A percentile compares a stretch with the other conserved stretches of the same genome.
Evolutionary conservation across 2,113 vertebrate species (phyloP).

Genomic region (Aegithalos caudatus): DNA sequence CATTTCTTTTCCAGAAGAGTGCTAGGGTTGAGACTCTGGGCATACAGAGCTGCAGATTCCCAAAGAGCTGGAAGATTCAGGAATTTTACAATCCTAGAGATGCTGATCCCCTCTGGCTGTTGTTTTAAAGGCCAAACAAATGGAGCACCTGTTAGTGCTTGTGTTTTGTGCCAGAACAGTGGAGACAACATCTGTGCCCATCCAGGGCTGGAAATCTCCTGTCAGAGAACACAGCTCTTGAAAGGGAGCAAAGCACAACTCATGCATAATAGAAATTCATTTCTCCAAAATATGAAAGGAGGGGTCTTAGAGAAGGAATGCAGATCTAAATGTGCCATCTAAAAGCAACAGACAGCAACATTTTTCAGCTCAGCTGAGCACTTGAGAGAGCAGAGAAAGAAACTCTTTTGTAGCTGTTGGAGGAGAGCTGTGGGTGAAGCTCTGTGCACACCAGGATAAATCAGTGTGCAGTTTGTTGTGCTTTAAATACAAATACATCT

Average conservation of each 20-base stretch:
- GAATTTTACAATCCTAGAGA: neutral
- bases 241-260: neutral
- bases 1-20: neutral
- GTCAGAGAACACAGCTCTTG: neutral
- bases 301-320: neutral
- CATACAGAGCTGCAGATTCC: neutral
- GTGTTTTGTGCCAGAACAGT: neutral
- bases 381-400: neutral
- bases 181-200: neutral
- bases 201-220: neutral
- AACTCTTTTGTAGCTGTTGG: neutral
- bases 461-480: neutral
- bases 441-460: neutral
- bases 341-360: neutral
- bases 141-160: slow-evolving; percentile 12
- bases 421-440: neutral
- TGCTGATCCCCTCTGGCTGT: neutral
- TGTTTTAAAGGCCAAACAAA: neutral
- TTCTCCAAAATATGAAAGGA: neutral
- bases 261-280: neutral
- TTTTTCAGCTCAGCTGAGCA: neutral
- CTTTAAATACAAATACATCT: neutral
- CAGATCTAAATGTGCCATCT: neutral
- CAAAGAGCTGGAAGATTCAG: neutral
- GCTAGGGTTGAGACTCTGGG: neutral